Evolutionary conservation across 1,140 invertebrate species (phyloP).

Genomic region (Muscidifurax raptorellus): DNA sequence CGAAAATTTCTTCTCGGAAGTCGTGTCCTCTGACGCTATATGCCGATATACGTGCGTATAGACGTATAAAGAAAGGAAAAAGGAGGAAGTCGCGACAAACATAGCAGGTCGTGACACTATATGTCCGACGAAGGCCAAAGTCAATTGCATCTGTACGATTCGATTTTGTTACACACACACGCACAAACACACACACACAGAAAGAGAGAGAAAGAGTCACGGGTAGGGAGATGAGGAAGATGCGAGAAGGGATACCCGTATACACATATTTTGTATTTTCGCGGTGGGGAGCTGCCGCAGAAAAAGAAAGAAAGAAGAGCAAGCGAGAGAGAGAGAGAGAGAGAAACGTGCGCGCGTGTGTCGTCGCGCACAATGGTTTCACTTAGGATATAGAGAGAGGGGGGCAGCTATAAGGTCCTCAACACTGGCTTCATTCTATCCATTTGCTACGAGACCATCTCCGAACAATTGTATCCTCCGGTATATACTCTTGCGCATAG

Average conservation of each 20-base stretch:
- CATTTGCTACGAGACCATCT: constrained; percentile 61
- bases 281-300: background rate
- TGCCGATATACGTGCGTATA: background rate
- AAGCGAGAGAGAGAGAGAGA: background rate
- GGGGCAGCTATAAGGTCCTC: constrained; percentile 63
- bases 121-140: constrained; percentile 7
- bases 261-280: constrained; percentile 14
- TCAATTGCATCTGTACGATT: background rate
- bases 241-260: background rate
- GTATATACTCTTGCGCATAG: background rate
- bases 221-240: constrained; percentile 10
- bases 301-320: background rate
- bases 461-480: constrained; percentile 53
- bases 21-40: background rate
- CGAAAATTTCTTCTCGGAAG: no score
- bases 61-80: background rate
- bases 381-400: constrained; percentile 52
- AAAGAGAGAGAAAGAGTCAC: background rate
- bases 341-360: background rate
- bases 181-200: background rate
- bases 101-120: background rate
- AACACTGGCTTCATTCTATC: constrained; percentile 54
- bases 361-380: constrained; percentile 47
- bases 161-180: no score
- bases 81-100: background rate